A percentile compares a stretch with the other conserved stretches of the same genome.
phyloP scores from a whole-genome alignment of 2,113 vertebrate genomes.

The Mungos mungo region DNA sequence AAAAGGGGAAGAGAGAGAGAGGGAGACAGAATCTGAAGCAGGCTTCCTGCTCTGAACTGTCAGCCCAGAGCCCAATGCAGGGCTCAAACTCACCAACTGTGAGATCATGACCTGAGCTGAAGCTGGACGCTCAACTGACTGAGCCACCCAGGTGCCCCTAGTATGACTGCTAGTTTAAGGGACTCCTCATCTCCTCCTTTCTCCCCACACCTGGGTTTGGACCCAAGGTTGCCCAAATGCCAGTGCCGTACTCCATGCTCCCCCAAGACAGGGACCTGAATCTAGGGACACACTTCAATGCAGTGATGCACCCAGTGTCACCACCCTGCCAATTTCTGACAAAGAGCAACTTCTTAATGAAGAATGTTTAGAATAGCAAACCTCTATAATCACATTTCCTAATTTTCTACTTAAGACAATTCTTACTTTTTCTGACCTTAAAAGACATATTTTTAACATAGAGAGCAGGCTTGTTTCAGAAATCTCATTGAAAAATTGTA shows the following conservation, averaged over 20 bases:
- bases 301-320: background rate
- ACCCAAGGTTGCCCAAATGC: too few relatives aligned
- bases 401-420: background rate
- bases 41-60: too few relatives aligned
- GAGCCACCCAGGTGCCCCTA: too few relatives aligned
- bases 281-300: background rate
- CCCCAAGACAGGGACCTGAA: background rate
- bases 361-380: background rate
- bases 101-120: too few relatives aligned
- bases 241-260: background rate
- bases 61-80: too few relatives aligned
- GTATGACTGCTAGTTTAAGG: background rate
- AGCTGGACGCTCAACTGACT: too few relatives aligned
- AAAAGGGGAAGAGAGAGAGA: too few relatives aligned
- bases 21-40: too few relatives aligned
- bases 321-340: background rate
- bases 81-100: too few relatives aligned
- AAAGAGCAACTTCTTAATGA: background rate
- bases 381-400: background rate
- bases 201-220: background rate
- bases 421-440: slow-evolving; percentile 18
- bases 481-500: background rate
- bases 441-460: background rate
- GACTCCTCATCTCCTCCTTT: too few relatives aligned
- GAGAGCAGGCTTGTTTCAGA: background rate